phyloP scores from a whole-genome alignment of 1,140 invertebrate genomes.

The Pissodes strobi region DNA sequence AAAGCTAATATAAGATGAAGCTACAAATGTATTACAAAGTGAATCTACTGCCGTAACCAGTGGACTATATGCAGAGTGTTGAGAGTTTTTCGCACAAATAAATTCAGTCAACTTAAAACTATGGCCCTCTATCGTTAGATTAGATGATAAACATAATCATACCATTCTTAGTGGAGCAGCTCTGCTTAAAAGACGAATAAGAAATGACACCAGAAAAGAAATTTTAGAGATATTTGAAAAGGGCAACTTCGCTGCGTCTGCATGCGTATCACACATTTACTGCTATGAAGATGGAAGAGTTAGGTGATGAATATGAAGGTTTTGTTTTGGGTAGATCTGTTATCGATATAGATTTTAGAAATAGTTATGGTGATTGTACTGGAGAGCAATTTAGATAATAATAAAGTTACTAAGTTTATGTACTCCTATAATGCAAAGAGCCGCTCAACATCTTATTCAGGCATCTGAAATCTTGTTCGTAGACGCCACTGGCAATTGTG shows the following conservation, averaged over 20 bases:
- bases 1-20: too few relatives aligned
- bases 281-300: conserved; percentile 8
- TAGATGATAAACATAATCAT: conserved; percentile 1
- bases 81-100: too few relatives aligned
- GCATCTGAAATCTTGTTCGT: too few relatives aligned
- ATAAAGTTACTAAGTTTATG: conserved; percentile 6
- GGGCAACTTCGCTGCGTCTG: conserved; percentile 3
- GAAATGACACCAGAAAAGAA: not conserved
- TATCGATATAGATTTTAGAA: conserved; percentile 8
- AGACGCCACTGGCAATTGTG: too few relatives aligned
- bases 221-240: conserved; percentile 8
- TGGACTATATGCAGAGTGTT: too few relatives aligned
- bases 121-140: too few relatives aligned
- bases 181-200: not conserved
- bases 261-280: conserved; percentile 3
- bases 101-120: too few relatives aligned
- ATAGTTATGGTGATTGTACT: conserved; percentile 1
- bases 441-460: too few relatives aligned
- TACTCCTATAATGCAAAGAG: conserved; percentile 20
- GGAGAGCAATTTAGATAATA: not conserved
- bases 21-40: too few relatives aligned
- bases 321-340: conserved; percentile 4
- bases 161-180: not conserved
- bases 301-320: conserved; percentile 3
- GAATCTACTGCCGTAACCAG: too few relatives aligned